phyloP scores from a whole-genome alignment of 1,140 invertebrate species.

The Armadillidium nasatum region DNA sequence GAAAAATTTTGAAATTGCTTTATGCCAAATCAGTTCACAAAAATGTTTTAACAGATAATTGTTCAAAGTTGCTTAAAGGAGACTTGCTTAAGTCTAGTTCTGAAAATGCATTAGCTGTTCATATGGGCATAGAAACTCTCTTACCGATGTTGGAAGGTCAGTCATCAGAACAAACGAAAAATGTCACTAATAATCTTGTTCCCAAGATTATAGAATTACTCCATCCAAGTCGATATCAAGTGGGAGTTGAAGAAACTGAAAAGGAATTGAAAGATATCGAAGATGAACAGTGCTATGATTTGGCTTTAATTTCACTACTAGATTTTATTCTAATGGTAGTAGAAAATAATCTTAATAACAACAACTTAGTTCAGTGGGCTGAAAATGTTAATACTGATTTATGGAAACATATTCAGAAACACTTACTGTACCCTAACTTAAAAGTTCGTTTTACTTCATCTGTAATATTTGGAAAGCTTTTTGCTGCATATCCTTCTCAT shows the following conservation, averaged over 20 bases:
- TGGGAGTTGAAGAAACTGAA: neutral
- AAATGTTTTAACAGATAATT: conserved; percentile 28
- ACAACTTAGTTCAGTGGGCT: conserved; percentile 29
- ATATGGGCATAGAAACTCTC: conserved; percentile 25
- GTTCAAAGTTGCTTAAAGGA: conserved; percentile 29
- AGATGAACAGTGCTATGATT: conserved; percentile 30
- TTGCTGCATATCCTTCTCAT: conserved; percentile 37
- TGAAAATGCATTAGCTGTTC: conserved; percentile 20
- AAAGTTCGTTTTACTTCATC: conserved; percentile 31
- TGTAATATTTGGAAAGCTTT: conserved; percentile 31
- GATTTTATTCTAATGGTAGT: conserved; percentile 32
- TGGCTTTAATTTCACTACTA: conserved; percentile 26
- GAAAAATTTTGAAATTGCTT: conserved; percentile 27
- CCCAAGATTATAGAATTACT: conserved; percentile 15
- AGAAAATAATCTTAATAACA: conserved; percentile 10
- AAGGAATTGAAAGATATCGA: conserved; percentile 4
- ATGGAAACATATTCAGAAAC: conserved; percentile 33
- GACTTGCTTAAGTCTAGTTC: conserved; percentile 10
- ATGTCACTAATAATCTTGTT: conserved; percentile 17
- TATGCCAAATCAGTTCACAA: conserved; percentile 31
- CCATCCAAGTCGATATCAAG: conserved; percentile 14
- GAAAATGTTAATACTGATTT: conserved; percentile 22
- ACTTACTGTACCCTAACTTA: conserved; percentile 35
- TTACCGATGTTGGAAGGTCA: conserved; percentile 28
- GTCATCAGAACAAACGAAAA: conserved; percentile 2